Conservation (phyloP, 2,888 invertebrate species). For the Macrophya alboannulata region DNA sequence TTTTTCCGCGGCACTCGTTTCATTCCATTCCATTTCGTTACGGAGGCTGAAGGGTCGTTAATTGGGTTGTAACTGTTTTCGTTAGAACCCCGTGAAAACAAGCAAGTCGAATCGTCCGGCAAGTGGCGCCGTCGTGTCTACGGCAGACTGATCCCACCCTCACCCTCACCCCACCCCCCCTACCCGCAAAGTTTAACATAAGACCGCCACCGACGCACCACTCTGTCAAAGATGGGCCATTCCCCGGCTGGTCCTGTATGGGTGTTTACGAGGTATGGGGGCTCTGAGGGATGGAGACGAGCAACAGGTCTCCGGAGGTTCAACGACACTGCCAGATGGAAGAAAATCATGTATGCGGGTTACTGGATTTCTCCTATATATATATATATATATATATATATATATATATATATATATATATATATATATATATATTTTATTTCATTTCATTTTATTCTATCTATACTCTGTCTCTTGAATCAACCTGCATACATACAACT, state of each 20-base stretch:
- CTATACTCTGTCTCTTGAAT: background rate
- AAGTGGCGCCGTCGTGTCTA: constrained; percentile 73
- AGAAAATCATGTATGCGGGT: constrained; percentile 36
- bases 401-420: background rate
- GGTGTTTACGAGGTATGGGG: constrained; percentile 65
- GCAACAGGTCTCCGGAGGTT: constrained; percentile 77
- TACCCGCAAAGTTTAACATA: constrained; percentile 73
- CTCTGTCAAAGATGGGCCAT: constrained; percentile 65
- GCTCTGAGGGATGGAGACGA: constrained; percentile 64
- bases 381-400: no score
- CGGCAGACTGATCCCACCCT: constrained; percentile 45
- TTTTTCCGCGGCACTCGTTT: constrained; percentile 15
- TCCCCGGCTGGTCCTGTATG: constrained; percentile 66
- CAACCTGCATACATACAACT: background rate
- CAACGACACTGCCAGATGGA: constrained; percentile 73
- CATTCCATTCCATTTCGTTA: background rate
- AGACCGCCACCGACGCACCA: constrained; percentile 68
- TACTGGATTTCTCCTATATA: constrained; percentile 2
- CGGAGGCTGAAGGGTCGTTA: background rate
- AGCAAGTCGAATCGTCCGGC: constrained; percentile 67
- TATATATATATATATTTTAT: background rate
- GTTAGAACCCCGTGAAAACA: constrained; percentile 9
- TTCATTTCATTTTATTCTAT: background rate
- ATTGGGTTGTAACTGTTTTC: constrained; percentile 30
- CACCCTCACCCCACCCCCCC: constrained; percentile 2